A percentile compares a stretch with the other conserved stretches of the same genome.
Evolutionary conservation across 2,888 invertebrate species (phyloP).

Genomic region (Formica aserva): DNA sequence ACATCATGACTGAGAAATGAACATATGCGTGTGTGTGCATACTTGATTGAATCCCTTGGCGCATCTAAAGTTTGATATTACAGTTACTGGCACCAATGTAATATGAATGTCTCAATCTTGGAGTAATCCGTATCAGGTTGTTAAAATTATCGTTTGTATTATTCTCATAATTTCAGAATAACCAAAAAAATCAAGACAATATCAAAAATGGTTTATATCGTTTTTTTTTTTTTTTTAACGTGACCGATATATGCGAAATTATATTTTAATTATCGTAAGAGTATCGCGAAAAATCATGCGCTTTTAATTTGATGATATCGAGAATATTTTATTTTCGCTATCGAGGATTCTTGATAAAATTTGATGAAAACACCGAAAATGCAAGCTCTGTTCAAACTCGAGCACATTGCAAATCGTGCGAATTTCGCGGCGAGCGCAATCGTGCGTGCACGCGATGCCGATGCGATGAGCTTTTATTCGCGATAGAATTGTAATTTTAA

Average conservation of each 20-base stretch:
- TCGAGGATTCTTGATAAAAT: not conserved
- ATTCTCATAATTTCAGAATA: not conserved
- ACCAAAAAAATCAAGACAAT: not conserved
- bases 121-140: not conserved
- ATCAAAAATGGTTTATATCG: not conserved
- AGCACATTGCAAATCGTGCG: not conserved
- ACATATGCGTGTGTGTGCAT: not conserved
- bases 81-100: not conserved
- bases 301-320: not conserved
- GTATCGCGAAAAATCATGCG: not conserved
- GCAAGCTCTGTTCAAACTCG: not conserved
- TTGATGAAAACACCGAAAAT: not conserved
- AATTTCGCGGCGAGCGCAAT: not conserved
- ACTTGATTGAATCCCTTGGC: slow-evolving; percentile 32
- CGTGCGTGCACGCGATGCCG: not conserved
- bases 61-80: not conserved
- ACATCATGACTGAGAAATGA: slow-evolving; percentile 10
- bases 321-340: not conserved
- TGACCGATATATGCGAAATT: not conserved
- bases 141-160: not conserved
- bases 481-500: slow-evolving; percentile 6
- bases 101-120: not conserved
- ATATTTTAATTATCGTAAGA: not conserved
- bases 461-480: not conserved
- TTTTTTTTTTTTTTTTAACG: not conserved